phyloP scores from a whole-genome alignment of 2,888 invertebrate genomes.

The Hermaeophaga mercurialis region DNA sequence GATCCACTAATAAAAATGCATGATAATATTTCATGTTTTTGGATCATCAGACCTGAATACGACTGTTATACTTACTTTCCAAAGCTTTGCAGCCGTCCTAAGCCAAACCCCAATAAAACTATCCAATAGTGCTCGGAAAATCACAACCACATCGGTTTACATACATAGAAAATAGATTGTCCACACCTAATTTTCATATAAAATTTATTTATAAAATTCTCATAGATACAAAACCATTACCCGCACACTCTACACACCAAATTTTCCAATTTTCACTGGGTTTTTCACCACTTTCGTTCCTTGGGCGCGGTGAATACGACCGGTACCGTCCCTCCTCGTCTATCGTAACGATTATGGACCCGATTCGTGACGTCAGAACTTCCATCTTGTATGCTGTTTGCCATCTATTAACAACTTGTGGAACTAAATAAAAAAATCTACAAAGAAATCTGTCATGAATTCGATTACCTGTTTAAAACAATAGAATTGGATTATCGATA shows the following conservation, averaged over 20 bases:
- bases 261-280: slow-evolving; percentile 36
- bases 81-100: slow-evolving; percentile 43
- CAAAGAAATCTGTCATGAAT: too few species aligned
- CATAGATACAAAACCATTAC: slow-evolving; percentile 47
- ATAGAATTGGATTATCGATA: too few species aligned
- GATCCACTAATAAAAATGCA: not conserved
- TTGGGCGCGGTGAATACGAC: slow-evolving; percentile 50
- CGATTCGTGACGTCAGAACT: slow-evolving; percentile 53
- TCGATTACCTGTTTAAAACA: too few species aligned
- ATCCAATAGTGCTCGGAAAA: slow-evolving; percentile 53
- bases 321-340: slow-evolving; percentile 45
- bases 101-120: slow-evolving; percentile 49
- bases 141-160: slow-evolving; percentile 56
- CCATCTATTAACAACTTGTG: slow-evolving; percentile 5
- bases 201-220: slow-evolving; percentile 45
- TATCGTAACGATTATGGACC: slow-evolving; percentile 51
- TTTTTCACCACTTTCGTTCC: slow-evolving; percentile 43
- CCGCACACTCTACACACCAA: slow-evolving; percentile 47
- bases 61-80: slow-evolving; percentile 38
- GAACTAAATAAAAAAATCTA: too few species aligned
- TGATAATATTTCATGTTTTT: slow-evolving; percentile 21
- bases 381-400: slow-evolving; percentile 40
- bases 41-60: not conserved
- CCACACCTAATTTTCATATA: slow-evolving; percentile 54
- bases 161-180: slow-evolving; percentile 55